Evolutionary conservation across 53 echinoderm and acorn worm genomes (phyloP).

Genomic region (Pentamera pediparva): DNA sequence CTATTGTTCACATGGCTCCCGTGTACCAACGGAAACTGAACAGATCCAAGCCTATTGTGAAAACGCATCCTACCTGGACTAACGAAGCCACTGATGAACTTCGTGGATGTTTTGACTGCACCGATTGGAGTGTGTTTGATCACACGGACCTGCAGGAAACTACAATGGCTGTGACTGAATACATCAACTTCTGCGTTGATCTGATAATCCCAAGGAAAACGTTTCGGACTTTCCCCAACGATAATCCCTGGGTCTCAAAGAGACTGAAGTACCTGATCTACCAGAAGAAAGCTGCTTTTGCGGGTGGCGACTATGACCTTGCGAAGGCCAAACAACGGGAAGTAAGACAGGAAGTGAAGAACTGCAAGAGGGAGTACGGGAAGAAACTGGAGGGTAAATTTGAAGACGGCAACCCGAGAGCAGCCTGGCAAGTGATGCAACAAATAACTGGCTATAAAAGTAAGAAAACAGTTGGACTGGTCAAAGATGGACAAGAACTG

Average conservation of each 20-base stretch:
- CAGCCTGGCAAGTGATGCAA: no score
- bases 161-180: constrained; percentile 15
- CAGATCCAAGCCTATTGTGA: constrained; percentile 15
- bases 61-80: neutral
- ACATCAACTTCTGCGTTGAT: constrained; percentile 17
- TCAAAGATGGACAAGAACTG: no score
- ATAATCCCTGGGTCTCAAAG: constrained; percentile 1
- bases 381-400: no score
- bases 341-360: no score
- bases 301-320: neutral
- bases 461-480: no score
- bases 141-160: neutral
- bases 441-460: no score
- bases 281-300: no score
- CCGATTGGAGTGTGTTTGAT: constrained; percentile 11
- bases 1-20: neutral
- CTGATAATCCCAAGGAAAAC: neutral
- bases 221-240: neutral
- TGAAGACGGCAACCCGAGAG: neutral
- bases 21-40: constrained; percentile 2
- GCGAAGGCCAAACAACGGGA: neutral
- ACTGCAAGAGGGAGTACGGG: no score
- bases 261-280: neutral
- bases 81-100: neutral
- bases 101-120: constrained; percentile 1